phyloP scores from a whole-genome alignment of 2,797 vertebrate genomes.

The Anableps anableps region DNA sequence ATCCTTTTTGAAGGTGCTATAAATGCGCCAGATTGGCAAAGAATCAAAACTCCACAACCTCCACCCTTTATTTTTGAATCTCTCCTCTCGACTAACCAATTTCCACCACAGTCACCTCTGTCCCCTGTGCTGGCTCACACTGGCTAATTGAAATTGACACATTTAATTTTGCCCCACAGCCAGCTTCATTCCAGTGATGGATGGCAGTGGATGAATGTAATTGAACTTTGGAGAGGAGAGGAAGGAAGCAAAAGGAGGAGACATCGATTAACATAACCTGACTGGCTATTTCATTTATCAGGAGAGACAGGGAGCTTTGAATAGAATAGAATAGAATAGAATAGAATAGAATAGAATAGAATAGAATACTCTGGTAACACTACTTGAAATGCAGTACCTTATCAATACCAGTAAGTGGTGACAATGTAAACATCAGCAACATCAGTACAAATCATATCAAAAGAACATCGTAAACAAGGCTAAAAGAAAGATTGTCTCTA shows the following conservation, averaged over 20 bases:
- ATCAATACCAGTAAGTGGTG: not conserved
- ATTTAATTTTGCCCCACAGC: conserved; percentile 82
- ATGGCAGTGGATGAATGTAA: conserved; percentile 82
- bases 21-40: conserved; percentile 3
- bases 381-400: not conserved
- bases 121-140: conserved; percentile 55
- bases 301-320: conserved; percentile 44
- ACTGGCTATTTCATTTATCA: conserved; percentile 80
- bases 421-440: not conserved
- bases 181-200: conserved; percentile 82
- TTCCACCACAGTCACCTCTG: conserved; percentile 68
- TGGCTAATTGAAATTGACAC: conserved; percentile 83
- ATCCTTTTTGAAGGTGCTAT: not conserved
- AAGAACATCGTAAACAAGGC: no score
- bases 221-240: conserved; percentile 82
- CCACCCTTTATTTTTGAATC: conserved; percentile 37
- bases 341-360: conserved; percentile 37
- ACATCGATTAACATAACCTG: conserved; percentile 81
- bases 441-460: no score
- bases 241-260: conserved; percentile 77
- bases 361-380: not conserved
- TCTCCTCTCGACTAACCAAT: conserved; percentile 57
- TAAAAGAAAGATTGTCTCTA: no score
- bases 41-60: not conserved
- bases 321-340: conserved; percentile 49